Conservation (phyloP, 2,888 invertebrate genomes). For the Mycalesis mineus region DNA sequence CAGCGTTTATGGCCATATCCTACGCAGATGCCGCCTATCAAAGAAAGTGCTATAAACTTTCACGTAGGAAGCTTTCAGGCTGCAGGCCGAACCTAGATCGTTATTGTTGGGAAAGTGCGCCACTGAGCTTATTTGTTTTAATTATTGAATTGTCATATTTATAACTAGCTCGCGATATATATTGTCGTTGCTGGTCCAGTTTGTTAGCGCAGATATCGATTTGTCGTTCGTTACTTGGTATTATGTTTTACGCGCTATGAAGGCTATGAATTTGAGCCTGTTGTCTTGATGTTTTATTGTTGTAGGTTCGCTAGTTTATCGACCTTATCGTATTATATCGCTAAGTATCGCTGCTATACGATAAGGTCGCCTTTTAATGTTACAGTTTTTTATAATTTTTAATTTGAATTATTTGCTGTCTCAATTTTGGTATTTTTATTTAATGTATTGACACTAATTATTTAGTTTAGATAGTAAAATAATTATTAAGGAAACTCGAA, state of each 20-base stretch:
- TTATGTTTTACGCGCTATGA: not conserved
- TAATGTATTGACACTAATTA: too few relatives aligned
- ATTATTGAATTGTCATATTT: slow-evolving; percentile 18
- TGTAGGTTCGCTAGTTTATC: too few relatives aligned
- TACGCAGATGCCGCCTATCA: slow-evolving; percentile 27
- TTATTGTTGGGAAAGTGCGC: slow-evolving; percentile 47
- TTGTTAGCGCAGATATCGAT: not conserved
- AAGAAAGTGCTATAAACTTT: slow-evolving; percentile 46
- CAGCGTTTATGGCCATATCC: slow-evolving; percentile 7
- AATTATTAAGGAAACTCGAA: too few relatives aligned
- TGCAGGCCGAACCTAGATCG: slow-evolving; percentile 36
- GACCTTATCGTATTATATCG: too few relatives aligned
- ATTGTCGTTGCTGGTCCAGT: not conserved
- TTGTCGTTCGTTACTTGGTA: not conserved
- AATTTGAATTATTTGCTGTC: too few relatives aligned
- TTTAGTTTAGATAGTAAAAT: too few relatives aligned
- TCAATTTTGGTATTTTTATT: too few relatives aligned
- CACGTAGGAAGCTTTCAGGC: slow-evolving; percentile 45
- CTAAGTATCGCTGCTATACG: too few relatives aligned
- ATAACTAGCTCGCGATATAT: not conserved
- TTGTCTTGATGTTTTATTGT: too few relatives aligned
- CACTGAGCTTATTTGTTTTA: slow-evolving; percentile 29
- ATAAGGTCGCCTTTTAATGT: too few relatives aligned
- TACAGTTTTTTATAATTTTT: too few relatives aligned
- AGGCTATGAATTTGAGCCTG: too few relatives aligned